Conservation (phyloP, 2,888 invertebrate genomes). For the Lymantria monacha region DNA sequence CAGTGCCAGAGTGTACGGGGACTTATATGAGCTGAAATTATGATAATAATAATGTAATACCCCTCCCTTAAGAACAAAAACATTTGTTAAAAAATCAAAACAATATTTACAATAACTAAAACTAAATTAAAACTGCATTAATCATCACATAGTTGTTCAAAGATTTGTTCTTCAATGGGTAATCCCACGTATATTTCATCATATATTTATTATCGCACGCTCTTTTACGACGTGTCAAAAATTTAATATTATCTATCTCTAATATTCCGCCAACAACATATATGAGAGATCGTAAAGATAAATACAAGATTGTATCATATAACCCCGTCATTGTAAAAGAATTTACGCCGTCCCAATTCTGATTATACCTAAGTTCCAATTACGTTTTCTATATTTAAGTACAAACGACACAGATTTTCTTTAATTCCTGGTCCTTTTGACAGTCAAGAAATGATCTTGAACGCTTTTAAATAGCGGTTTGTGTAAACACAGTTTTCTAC, state of each 20-base stretch:
- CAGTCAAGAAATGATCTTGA: constrained; percentile 7
- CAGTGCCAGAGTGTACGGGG: no score
- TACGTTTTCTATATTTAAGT: constrained; percentile 14
- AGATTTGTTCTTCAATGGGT: constrained; percentile 24
- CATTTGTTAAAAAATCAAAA: neutral
- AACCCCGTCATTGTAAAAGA: constrained; percentile 20
- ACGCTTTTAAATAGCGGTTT: constrained; percentile 10
- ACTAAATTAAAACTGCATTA: constrained; percentile 8
- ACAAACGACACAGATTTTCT: constrained; percentile 5
- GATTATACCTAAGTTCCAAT: constrained; percentile 21
- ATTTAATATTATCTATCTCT: constrained; percentile 32
- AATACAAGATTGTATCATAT: constrained; percentile 17
- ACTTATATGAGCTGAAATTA: no score
- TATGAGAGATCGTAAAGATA: constrained; percentile 26
- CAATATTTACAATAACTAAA: constrained; percentile 24
- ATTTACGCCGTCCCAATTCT: constrained; percentile 22
- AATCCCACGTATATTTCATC: constrained; percentile 28
- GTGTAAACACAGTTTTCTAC: constrained; percentile 11
- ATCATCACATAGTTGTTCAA: constrained; percentile 15
- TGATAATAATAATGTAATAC: no score
- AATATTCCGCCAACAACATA: constrained; percentile 30
- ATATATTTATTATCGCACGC: constrained; percentile 28
- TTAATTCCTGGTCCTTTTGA: constrained; percentile 6
- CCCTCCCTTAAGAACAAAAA: no score
- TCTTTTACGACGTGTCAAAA: constrained; percentile 50